Base-by-base conservation (phyloP, 2,797 vertebrate genomes). In the Acanthurus tractus region DNA sequence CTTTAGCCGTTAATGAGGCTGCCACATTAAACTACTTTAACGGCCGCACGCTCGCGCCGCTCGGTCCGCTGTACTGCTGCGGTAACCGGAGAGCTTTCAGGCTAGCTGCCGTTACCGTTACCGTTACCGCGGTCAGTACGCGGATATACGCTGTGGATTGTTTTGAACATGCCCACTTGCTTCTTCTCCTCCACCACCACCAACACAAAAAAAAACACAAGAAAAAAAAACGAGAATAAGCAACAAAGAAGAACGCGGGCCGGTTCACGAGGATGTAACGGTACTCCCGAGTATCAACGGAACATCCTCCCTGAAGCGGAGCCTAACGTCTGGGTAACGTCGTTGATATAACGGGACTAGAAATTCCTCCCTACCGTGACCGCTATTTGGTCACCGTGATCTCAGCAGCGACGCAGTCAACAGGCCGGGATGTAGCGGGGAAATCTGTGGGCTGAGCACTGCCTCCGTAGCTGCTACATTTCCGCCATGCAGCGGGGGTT, bases 391-490 rank as follows among this genome's bases (percentile, higher is more conserved):
- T 55, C 78, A 20, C 83, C 72, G 65, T 42, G 63, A 77, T 67
- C 74, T 50, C 80, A 63, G 78, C 84, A 53, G 82, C 79, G 86
- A 88, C 89, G 88, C 89, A 91, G 92, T 91, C 93, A 91, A 93
- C 92, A 94, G 93, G 93, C 92, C 93, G 88, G 88, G 86, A 87
- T 88, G 88, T 69, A 83, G 86, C 72, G 80, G 77, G 69, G 22
- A 5, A 40, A 64, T 62, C 63, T 68, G 0, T 1, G 63, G 42
- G 56, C 52, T 18, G 66, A 76, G 76, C 64, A 1, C 57, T 25
- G 76, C 48, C 62, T 73, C 61, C 22, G 13, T 40, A 1, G 50
- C 75, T 50, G 10, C 29, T 48, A 38, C 67, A 17, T 79, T 82
- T 83, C 63, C 85, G 85, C 74, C 82, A 70, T 54, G 79, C 76